These are phyloP conservation scores for Poicephalus meyeri DNA, from an alignment of 2,113 vertebrate genomes.

Conservation along the genomic window DNA sequence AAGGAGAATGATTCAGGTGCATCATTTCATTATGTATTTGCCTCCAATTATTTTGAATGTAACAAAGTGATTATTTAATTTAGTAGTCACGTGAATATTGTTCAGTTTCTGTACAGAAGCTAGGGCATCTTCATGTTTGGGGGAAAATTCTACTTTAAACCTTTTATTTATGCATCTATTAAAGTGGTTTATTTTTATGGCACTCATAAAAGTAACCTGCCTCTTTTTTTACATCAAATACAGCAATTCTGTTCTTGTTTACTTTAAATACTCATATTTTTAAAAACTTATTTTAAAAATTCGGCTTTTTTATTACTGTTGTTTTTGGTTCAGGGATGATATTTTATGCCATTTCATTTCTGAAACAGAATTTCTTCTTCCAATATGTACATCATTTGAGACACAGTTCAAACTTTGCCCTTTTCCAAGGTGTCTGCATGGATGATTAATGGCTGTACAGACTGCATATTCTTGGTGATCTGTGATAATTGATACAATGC, in stretches of 20 bases:
- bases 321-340: neutral
- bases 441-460: neutral
- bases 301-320: neutral
- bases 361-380: neutral
- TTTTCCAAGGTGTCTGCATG: neutral
- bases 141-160: constrained; percentile 36
- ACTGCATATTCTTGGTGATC: neutral
- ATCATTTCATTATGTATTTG: constrained; percentile 21
- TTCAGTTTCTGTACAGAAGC: constrained; percentile 57
- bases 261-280: neutral
- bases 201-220: constrained; percentile 46
- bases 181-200: constrained; percentile 80
- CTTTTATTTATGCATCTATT: constrained; percentile 79
- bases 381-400: neutral
- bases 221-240: neutral
- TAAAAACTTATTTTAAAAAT: neutral
- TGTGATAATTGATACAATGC: neutral
- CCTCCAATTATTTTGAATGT: constrained; percentile 66
- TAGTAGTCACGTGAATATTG: constrained; percentile 22
- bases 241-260: neutral
- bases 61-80: constrained; percentile 62
- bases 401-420: neutral
- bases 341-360: neutral
- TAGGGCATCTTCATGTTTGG: constrained; percentile 43
- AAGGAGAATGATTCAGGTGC: constrained; percentile 30